Evolutionary conservation across 1,140 invertebrate species (phyloP).

Genomic region (Neotoxoptera formosana): DNA sequence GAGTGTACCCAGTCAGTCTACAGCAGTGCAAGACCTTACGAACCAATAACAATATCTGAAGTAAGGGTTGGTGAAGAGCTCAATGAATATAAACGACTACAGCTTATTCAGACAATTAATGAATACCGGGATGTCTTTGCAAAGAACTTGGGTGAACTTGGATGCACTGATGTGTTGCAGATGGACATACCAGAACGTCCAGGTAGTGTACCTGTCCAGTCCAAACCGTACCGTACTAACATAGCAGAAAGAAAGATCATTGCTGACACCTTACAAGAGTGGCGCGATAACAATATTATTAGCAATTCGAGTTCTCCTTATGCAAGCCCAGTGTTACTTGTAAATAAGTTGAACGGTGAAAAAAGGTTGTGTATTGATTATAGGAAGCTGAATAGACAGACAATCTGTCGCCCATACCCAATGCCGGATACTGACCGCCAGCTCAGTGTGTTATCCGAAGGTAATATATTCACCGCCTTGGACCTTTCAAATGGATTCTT

Average conservation of each 20-base stretch:
- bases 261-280: neutral
- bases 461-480: constrained; percentile 65
- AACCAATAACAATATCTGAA: too few relatives aligned
- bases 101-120: neutral
- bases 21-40: too few relatives aligned
- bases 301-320: constrained; percentile 63
- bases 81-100: neutral
- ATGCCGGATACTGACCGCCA: neutral
- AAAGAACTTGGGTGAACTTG: neutral
- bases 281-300: neutral
- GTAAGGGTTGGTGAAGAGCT: neutral
- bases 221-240: neutral
- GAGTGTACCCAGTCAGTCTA: too few relatives aligned
- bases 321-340: constrained; percentile 65
- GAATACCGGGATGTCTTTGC: neutral
- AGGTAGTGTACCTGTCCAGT: neutral
- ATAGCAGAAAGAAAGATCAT: neutral
- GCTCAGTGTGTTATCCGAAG: constrained; percentile 65
- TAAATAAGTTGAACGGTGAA: constrained; percentile 65
- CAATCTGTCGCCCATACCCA: neutral
- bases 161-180: neutral
- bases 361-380: constrained; percentile 59
- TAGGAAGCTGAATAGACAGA: constrained; percentile 1
- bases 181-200: neutral
- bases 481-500: constrained; percentile 65